Conservation (phyloP, 2,888 invertebrate genomes). For the Amphipoea oculea region DNA sequence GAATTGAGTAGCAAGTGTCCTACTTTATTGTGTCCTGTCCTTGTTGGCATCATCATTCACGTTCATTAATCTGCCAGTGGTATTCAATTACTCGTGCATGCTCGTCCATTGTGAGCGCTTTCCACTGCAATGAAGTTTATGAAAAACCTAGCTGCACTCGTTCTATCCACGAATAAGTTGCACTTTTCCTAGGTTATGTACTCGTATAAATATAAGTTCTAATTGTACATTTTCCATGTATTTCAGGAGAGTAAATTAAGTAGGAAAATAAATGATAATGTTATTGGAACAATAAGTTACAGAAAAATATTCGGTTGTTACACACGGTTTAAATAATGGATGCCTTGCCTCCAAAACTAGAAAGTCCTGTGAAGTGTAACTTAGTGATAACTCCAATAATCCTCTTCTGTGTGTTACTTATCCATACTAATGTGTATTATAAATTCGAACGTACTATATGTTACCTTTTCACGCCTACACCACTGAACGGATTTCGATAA, state of each 20-base stretch:
- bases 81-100: constrained; percentile 45
- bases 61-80: constrained; percentile 49
- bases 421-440: neutral
- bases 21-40: constrained; percentile 43
- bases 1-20: constrained; percentile 30
- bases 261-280: neutral
- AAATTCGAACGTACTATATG: no score
- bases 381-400: neutral
- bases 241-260: neutral
- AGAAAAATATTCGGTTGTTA: neutral
- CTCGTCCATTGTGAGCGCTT: constrained; percentile 30
- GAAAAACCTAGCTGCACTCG: neutral
- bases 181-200: neutral
- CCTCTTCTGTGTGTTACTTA: neutral
- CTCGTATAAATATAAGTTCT: neutral
- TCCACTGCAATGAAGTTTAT: neutral
- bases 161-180: neutral
- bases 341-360: neutral
- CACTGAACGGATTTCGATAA: neutral
- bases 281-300: neutral
- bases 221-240: neutral
- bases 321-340: neutral
- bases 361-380: neutral
- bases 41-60: constrained; percentile 33
- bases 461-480: neutral